These are phyloP conservation scores for Sinentomon sp. DNA, from an alignment of 2,888 invertebrate genomes.

Conservation along the genomic window DNA sequence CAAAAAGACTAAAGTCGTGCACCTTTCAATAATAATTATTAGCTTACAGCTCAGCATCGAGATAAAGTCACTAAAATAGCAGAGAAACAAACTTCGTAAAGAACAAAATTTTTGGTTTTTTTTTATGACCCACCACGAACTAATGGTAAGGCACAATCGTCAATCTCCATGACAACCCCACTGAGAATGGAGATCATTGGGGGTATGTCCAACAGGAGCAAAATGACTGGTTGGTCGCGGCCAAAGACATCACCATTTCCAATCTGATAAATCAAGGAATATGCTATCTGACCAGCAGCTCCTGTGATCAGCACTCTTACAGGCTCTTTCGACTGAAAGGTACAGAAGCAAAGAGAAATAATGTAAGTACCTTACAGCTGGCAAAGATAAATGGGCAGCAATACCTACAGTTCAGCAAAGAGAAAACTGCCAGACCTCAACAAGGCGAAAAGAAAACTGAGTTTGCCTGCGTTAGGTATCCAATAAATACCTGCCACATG, in stretches of 20 bases:
- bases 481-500: too few relatives aligned
- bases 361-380: too few relatives aligned
- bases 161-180: constrained; percentile 91
- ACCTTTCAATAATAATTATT: neutral
- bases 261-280: constrained; percentile 77
- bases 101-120: neutral
- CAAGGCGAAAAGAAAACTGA: too few relatives aligned
- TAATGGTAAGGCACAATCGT: constrained; percentile 78
- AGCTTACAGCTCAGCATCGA: neutral
- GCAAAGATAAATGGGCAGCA: too few relatives aligned
- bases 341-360: too few relatives aligned
- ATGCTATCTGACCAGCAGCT: constrained; percentile 97
- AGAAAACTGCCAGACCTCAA: too few relatives aligned
- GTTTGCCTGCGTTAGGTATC: too few relatives aligned
- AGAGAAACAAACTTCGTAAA: neutral
- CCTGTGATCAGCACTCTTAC: constrained; percentile 88
- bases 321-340: constrained; percentile 38
- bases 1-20: neutral
- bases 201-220: constrained; percentile 79
- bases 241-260: constrained; percentile 92
- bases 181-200: constrained; percentile 79
- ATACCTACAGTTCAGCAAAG: too few relatives aligned
- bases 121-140: constrained; percentile 29
- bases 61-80: neutral
- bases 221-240: constrained; percentile 48